Evolutionary conservation across 2,888 invertebrate genomes (phyloP).

Genomic region (Colostygia pectinataria): DNA sequence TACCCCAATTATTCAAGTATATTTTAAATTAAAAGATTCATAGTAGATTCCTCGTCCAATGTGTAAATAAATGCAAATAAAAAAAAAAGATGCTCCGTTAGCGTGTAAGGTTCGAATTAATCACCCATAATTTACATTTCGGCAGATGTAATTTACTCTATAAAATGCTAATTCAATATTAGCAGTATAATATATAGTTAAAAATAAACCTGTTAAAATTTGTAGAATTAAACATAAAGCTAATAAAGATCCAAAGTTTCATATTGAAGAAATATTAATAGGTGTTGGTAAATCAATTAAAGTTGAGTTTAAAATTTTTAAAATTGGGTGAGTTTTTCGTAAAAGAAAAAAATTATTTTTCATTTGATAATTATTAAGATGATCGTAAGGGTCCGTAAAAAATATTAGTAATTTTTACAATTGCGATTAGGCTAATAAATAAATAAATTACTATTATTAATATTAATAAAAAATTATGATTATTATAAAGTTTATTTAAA

Average conservation of each 20-base stretch:
- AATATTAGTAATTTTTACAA: constrained; percentile 83
- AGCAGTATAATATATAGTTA: constrained; percentile 87
- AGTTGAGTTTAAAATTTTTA: constrained; percentile 84
- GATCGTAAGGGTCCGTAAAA: constrained; percentile 80
- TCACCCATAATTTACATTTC: constrained; percentile 88
- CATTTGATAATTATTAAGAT: constrained; percentile 57
- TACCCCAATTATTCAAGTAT: constrained; percentile 86
- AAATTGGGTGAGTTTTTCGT: constrained; percentile 70
- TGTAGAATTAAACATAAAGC: constrained; percentile 85
- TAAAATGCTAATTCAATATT: constrained; percentile 85
- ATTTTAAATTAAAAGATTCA: constrained; percentile 74
- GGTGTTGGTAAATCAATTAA: constrained; percentile 84
- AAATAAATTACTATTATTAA: constrained; percentile 83
- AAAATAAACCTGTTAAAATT: constrained; percentile 86
- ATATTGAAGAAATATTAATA: constrained; percentile 84
- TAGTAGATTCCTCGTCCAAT: constrained; percentile 85
- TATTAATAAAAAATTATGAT: constrained; percentile 74
- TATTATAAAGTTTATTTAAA: constrained; percentile 80
- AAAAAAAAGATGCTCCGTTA: constrained; percentile 89
- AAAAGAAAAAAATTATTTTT: constrained; percentile 61
- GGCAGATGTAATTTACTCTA: constrained; percentile 86
- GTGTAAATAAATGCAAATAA: constrained; percentile 87
- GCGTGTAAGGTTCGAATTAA: constrained; percentile 86
- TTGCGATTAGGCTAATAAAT: constrained; percentile 82
- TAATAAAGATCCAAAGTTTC: constrained; percentile 88